phyloP scores from a whole-genome alignment of 2,113 vertebrate species.

The Maylandia zebra region DNA sequence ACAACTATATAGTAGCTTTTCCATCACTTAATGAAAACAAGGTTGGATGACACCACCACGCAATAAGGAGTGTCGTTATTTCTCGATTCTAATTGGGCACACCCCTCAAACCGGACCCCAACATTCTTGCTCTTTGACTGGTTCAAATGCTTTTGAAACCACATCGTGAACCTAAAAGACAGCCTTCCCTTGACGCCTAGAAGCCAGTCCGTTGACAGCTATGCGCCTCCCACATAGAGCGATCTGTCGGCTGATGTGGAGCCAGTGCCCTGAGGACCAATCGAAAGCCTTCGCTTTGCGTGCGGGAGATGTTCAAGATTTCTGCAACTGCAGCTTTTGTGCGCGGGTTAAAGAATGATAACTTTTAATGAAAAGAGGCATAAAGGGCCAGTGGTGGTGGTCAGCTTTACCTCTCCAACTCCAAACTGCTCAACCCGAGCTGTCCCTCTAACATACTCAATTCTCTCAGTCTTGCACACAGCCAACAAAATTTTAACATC shows the following conservation, averaged over 20 bases:
- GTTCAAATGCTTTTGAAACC: slow-evolving; percentile 17
- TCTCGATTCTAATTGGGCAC: slow-evolving; percentile 55
- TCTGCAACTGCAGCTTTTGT: background rate
- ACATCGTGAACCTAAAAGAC: background rate
- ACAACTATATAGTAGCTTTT: background rate
- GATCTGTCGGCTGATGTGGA: slow-evolving; percentile 81
- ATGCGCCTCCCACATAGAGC: background rate
- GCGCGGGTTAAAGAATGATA: background rate
- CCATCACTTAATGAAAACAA: background rate
- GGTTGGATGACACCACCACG: background rate
- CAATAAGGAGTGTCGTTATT: background rate
- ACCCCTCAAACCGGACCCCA: slow-evolving; percentile 26
- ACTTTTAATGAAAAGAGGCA: background rate
- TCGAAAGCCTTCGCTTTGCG: slow-evolving; percentile 32
- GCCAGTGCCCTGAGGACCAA: slow-evolving; percentile 75
- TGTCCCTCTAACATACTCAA: background rate
- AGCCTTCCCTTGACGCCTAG: background rate
- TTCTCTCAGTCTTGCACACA: background rate
- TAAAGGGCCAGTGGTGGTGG: background rate
- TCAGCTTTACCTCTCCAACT: background rate
- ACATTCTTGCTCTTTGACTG: slow-evolving; percentile 41
- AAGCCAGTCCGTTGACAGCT: background rate
- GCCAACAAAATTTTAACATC: rapidly evolving
- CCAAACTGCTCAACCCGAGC: background rate
- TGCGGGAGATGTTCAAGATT: slow-evolving; percentile 23